Evolutionary conservation across 2,797 vertebrate species (phyloP).

Genomic region (Tinamus major): DNA sequence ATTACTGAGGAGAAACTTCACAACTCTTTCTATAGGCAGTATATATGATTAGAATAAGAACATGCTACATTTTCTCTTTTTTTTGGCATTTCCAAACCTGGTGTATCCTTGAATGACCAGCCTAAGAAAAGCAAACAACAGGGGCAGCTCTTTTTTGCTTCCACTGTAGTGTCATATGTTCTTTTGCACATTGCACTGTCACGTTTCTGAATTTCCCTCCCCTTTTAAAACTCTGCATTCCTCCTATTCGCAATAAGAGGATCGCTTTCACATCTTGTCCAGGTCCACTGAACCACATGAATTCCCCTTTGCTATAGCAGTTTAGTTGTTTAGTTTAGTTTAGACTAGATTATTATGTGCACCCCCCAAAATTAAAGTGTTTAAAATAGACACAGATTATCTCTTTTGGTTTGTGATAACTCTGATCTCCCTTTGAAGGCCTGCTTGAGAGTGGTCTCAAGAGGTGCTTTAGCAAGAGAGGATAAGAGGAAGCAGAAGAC

Average conservation of each 20-base stretch:
- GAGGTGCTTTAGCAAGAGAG: neutral
- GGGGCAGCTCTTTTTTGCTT: neutral
- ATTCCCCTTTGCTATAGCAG: neutral
- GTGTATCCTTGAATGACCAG: neutral
- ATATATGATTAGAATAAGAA: neutral
- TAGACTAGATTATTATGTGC: neutral
- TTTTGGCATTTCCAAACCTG: neutral
- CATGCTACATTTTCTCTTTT: slow-evolving; percentile 3
- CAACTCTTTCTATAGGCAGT: slow-evolving; percentile 11
- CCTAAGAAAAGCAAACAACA: neutral
- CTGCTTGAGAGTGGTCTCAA: neutral
- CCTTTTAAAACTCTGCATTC: neutral
- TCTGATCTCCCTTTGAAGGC: neutral
- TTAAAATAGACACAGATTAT: neutral
- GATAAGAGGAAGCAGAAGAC: neutral
- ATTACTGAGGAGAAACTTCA: slow-evolving; percentile 25
- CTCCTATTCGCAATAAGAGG: neutral
- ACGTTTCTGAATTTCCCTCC: neutral
- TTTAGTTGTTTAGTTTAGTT: too few species aligned
- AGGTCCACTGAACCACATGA: neutral
- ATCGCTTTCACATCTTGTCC: neutral
- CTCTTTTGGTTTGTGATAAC: neutral
- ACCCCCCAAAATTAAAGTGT: neutral
- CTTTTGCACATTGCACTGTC: neutral
- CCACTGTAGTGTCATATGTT: neutral